phyloP scores from a whole-genome alignment of 1,140 invertebrate species.

The Eumeta japonica region DNA sequence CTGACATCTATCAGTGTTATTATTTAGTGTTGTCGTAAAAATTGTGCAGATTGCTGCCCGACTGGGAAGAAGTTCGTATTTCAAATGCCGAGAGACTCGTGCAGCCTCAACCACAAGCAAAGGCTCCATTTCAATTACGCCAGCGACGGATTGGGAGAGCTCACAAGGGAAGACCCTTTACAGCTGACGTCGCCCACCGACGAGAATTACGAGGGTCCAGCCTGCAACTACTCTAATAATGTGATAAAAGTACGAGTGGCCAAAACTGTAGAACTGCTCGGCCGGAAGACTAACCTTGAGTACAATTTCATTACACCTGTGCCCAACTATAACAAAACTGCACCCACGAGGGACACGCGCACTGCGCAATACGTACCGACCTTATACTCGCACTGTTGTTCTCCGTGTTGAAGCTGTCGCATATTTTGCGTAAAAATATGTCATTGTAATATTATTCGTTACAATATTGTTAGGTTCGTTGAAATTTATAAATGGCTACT shows the following conservation, averaged over 20 bases:
- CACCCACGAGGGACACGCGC: conserved; percentile 36
- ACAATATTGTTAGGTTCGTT: no score
- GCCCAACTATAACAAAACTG: conserved; percentile 20
- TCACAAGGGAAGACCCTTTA: conserved; percentile 35
- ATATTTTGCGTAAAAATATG: no score
- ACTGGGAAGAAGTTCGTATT: conserved; percentile 47
- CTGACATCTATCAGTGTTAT: no score
- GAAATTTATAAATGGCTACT: no score
- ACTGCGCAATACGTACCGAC: conserved; percentile 31
- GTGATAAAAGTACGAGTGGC: conserved; percentile 44
- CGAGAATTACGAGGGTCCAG: conserved; percentile 30
- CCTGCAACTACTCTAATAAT: conserved; percentile 41
- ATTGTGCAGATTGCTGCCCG: conserved; percentile 52
- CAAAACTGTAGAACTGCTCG: conserved; percentile 38
- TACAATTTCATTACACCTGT: conserved; percentile 46
- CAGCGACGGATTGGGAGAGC: conserved; percentile 36
- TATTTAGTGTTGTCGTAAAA: no score
- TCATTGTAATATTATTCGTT: no score
- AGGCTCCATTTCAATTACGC: conserved; percentile 38
- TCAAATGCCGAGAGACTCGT: conserved; percentile 39
- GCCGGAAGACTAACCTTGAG: conserved; percentile 41
- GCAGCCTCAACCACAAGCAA: conserved; percentile 35
- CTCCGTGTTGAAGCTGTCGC: no score
- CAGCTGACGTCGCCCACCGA: conserved; percentile 27
- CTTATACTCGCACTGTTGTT: conserved; percentile 21